phyloP scores from a whole-genome alignment of 2,113 vertebrate genomes.

The Acanthochromis polyacanthus region DNA sequence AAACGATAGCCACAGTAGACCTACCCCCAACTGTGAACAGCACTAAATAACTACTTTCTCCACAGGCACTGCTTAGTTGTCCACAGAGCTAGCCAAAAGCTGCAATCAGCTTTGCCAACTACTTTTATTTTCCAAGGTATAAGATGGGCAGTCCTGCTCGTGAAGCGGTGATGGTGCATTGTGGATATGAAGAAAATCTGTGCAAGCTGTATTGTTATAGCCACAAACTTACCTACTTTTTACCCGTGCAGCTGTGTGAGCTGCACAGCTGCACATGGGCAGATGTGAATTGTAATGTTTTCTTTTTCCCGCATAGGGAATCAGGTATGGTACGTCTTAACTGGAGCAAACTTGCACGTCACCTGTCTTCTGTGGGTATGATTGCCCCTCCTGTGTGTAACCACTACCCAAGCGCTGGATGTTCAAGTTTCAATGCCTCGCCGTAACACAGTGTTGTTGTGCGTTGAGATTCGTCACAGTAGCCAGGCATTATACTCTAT shows the following conservation, averaged over 20 bases:
- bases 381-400: constrained; percentile 66
- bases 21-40: constrained; percentile 76
- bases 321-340: constrained; percentile 79
- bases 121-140: constrained; percentile 3
- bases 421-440: constrained; percentile 42
- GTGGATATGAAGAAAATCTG: constrained; percentile 58
- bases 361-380: constrained; percentile 69
- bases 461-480: constrained; percentile 35
- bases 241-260: constrained; percentile 41
- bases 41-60: constrained; percentile 73
- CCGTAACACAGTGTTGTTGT: constrained; percentile 20
- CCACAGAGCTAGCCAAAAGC: constrained; percentile 69
- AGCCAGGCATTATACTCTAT: constrained; percentile 53
- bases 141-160: constrained; percentile 44
- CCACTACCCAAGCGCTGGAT: constrained; percentile 68
- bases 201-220: constrained; percentile 55
- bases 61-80: constrained; percentile 66
- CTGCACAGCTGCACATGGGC: constrained; percentile 48
- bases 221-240: constrained; percentile 52
- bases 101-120: constrained; percentile 67
- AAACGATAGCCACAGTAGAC: constrained; percentile 68
- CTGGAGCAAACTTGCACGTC: constrained; percentile 79
- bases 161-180: constrained; percentile 58
- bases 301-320: constrained; percentile 56
- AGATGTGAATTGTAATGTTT: constrained; percentile 71